A percentile compares a stretch with the other conserved stretches of the same genome.
Conservation (phyloP, 37 sponge, comb jelly and placozoan species). For the Oopsacas minuta region DNA sequence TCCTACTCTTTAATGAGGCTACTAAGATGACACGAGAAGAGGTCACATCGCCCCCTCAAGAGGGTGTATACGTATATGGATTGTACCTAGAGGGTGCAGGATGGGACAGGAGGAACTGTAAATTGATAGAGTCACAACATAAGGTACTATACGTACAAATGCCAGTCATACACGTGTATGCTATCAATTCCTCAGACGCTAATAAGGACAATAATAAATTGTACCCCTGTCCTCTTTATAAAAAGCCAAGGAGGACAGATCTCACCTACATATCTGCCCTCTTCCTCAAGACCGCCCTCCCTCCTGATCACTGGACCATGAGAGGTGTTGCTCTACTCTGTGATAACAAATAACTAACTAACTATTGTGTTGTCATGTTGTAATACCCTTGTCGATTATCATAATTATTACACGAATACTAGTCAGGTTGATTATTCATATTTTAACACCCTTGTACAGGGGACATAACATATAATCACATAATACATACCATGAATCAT, state of each 20-base stretch:
- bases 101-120: constrained; percentile 77
- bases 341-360: constrained; percentile 67
- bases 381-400: neutral
- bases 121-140: constrained; percentile 66
- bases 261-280: constrained; percentile 86
- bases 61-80: constrained; percentile 94
- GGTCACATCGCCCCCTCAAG: constrained; percentile 61
- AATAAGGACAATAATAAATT: constrained; percentile 57
- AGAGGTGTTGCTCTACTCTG: constrained; percentile 93
- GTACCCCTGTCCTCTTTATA: constrained; percentile 95
- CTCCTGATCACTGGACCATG: constrained; percentile 88
- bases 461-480: too few relatives aligned
- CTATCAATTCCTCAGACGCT: constrained; percentile 44
- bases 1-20: constrained; percentile 86
- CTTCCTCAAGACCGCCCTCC: constrained; percentile 45
- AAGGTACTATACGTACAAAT: constrained; percentile 80
- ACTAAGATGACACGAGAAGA: constrained; percentile 83
- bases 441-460: too few relatives aligned
- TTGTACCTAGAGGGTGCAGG: constrained; percentile 94
- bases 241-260: constrained; percentile 93
- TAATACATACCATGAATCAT: too few relatives aligned
- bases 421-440: too few relatives aligned
- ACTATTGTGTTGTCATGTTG: neutral
- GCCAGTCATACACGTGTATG: constrained; percentile 87
- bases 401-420: neutral